phyloP scores from a whole-genome alignment of 2,888 invertebrate species.

The Callimorpha dominula region DNA sequence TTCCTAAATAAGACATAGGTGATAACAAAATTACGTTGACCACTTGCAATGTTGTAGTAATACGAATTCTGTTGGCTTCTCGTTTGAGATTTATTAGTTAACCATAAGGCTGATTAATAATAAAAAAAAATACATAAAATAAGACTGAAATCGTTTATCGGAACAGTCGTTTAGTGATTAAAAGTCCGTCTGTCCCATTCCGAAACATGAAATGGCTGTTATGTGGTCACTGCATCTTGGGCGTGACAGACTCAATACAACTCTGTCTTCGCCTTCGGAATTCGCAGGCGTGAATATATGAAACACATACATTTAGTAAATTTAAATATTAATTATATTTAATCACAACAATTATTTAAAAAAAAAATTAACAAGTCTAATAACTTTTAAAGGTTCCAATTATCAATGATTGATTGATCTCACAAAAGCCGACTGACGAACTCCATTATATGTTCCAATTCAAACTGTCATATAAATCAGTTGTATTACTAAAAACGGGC shows the following conservation, averaged over 20 bases:
- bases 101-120: no score
- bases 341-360: background rate
- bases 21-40: no score
- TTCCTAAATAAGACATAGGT: no score
- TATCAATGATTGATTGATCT: constrained; percentile 1
- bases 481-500: constrained; percentile 9
- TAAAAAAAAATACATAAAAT: no score
- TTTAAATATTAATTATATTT: background rate
- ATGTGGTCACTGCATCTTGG: no score
- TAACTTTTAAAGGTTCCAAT: background rate
- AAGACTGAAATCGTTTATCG: no score
- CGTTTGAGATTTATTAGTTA: no score
- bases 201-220: no score
- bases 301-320: background rate
- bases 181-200: no score
- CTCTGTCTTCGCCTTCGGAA: background rate
- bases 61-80: no score
- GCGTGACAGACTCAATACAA: background rate
- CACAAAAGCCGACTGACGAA: background rate
- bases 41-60: no score
- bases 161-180: no score
- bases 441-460: background rate
- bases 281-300: background rate
- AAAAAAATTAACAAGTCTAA: background rate
- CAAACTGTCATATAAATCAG: constrained; percentile 12